Evolutionary conservation across 1,140 invertebrate species (phyloP), one percentile per base, ranked within the genome.

Genomic region (Amyelois transitella): DNA sequence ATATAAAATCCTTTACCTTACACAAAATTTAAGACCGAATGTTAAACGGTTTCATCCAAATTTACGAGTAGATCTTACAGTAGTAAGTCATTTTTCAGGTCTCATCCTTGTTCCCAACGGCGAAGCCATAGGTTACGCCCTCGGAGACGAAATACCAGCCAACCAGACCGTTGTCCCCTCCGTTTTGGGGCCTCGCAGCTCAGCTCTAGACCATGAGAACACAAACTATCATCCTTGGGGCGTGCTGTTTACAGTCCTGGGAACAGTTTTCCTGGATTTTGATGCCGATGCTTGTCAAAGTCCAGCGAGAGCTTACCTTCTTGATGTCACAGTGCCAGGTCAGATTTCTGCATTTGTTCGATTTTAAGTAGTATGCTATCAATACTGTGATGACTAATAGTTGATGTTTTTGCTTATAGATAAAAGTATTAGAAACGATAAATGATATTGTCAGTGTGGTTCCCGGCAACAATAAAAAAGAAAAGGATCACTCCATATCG

Each of bases 251-350:
- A 98, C 97, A 0, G 93, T 99, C 43, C 74, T 99, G 0, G 98
- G 98, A 8, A 98, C 97, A 0, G 96, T 98, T 21, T 86, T 99
- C 7, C 88, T 99, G 20, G 98, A 99, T 84, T 98, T 99, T 82
- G 96, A 98, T 81, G 97, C 97, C 0, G 97, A 99, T 78, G 96
- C 97, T 22, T 98, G 97, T 69, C 97, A 99, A 82, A 97, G 96
- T 75, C 97, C 98, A 0, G 92, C 96, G 0, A 90, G 97, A 64
- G 96, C 97, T 28, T 99, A 97, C 89, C 90, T 99, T 0, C 90
- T 99, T 7, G 98, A 99, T 75, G 94, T 99, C 12, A 97, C 95
- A 38, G 83, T 97, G 62, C 94, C 96, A 89, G 95, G 95, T 95
- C 75, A 85, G 73, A 1, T 44, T 18, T 24, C 3, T 24, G 3